Evolutionary conservation across 1,140 invertebrate species (phyloP), one percentile per base, ranked within the genome.

Genomic region (Neodiprion lecontei): DNA sequence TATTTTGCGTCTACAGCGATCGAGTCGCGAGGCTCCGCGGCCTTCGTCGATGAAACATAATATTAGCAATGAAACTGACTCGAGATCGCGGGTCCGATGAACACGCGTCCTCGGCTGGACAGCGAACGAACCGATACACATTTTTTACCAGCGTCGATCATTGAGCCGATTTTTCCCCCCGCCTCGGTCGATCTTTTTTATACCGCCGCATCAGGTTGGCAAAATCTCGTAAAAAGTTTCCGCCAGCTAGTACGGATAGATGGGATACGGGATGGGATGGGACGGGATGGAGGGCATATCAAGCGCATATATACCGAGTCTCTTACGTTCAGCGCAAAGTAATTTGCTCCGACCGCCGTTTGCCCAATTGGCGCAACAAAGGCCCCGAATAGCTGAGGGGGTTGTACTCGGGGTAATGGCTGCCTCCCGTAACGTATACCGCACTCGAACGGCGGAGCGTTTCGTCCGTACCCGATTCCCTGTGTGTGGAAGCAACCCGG

Each of bases 291-390:
- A 40, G 28, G 28, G 28, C 28, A 40, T 40, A 40, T 40, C 2
- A 40, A 40, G 28, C 28, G 28, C 2, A 40, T 40, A 17, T 14
- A 61, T 61, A 61, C n/a, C 53, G 11, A 61, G 53, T 61, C 53
- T 61, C 53, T 61, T 61, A 61, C 53, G 11, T 14, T 12, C 53
- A 11, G 21, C 23, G 17, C 8, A 47, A 47, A 69, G 40, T 69
- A 11, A 21, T 69, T 69, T 69, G 67, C 21, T 69, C 21, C 67
- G 14, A 11, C 14, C 11, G 21, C 17, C 48, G 70, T 71, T 71
- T 71, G 48, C 21, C 48, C 70, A 71, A 71, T 71, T 71, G 70
- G 70, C 70, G 48, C 40, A 17, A 50, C 70, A 48, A 71, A 71
- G 70, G 70, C 48, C 11, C 48, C 48, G 53, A 61, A 61, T 61